phyloP scores from a whole-genome alignment of 2,797 vertebrate species.

The Poecilia picta region DNA sequence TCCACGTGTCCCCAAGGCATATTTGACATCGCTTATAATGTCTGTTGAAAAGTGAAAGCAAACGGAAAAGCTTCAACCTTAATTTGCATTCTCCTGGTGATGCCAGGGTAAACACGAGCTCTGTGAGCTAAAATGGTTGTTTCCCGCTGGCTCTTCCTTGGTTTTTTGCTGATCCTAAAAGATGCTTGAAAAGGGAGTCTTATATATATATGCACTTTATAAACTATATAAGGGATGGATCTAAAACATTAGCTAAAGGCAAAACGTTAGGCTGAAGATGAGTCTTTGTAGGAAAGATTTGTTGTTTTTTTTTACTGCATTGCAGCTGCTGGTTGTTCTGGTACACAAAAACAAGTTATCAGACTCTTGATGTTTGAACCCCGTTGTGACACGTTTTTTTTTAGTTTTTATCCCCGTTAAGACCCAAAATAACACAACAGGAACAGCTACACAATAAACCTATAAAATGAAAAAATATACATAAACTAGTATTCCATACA shows the following conservation, averaged over 20 bases:
- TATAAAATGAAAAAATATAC: not conserved
- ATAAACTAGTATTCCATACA: not conserved
- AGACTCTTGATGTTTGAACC: not conserved
- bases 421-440: not conserved
- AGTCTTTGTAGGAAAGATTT: slow-evolving; percentile 1
- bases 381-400: not conserved
- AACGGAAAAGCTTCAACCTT: not conserved
- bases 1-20: not conserved
- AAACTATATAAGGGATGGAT: no score
- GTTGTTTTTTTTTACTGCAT: not conserved
- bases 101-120: not conserved
- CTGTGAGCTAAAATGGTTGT: slow-evolving; percentile 3
- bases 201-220: not conserved
- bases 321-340: not conserved
- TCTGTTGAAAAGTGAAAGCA: slow-evolving; percentile 1
- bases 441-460: not conserved
- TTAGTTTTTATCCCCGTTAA: not conserved
- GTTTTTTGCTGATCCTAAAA: not conserved
- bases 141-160: not conserved
- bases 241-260: not conserved
- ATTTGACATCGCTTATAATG: not conserved
- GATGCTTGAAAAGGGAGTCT: not conserved
- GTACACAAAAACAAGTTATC: not conserved
- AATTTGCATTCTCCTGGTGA: slow-evolving; percentile 10
- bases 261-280: not conserved